Evolutionary conservation across 2,797 vertebrate species (phyloP).

Genomic region (Ataeniobius toweri): DNA sequence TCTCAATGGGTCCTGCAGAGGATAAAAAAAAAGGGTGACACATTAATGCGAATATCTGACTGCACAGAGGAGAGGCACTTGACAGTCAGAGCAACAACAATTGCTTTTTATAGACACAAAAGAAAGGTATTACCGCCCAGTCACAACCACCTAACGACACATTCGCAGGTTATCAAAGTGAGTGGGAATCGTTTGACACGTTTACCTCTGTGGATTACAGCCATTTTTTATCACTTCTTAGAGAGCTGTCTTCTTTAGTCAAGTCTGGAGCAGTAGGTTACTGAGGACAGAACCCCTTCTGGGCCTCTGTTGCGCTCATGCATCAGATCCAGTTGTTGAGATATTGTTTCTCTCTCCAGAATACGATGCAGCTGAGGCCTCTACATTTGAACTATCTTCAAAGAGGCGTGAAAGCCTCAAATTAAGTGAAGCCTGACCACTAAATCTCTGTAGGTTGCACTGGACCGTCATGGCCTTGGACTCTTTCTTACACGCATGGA

Average conservation of each 20-base stretch:
- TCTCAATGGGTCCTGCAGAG: constrained; percentile 61
- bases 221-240: constrained; percentile 20
- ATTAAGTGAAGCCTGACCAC: constrained; percentile 65
- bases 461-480: constrained; percentile 46
- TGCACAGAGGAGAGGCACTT: constrained; percentile 45
- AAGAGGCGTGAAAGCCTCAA: constrained; percentile 58
- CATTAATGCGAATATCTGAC: constrained; percentile 50
- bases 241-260: constrained; percentile 42
- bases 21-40: constrained; percentile 43
- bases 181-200: constrained; percentile 37
- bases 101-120: constrained; percentile 39
- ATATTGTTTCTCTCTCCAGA: constrained; percentile 54
- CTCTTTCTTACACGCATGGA: constrained; percentile 40
- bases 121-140: constrained; percentile 43
- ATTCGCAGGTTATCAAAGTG: constrained; percentile 42
- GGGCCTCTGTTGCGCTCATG: constrained; percentile 42
- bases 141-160: constrained; percentile 35
- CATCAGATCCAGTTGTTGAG: constrained; percentile 52
- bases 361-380: constrained; percentile 73
- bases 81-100: constrained; percentile 37
- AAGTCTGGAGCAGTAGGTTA: constrained; percentile 43
- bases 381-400: constrained; percentile 61
- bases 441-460: constrained; percentile 45
- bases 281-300: constrained; percentile 62
- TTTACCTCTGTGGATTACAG: constrained; percentile 47